Percentiles rank a stretch among this genome's conserved stretches.
Evolutionary conservation across 2,888 invertebrate genomes (phyloP).

Genomic region (Melangyna quadrimaculata): DNA sequence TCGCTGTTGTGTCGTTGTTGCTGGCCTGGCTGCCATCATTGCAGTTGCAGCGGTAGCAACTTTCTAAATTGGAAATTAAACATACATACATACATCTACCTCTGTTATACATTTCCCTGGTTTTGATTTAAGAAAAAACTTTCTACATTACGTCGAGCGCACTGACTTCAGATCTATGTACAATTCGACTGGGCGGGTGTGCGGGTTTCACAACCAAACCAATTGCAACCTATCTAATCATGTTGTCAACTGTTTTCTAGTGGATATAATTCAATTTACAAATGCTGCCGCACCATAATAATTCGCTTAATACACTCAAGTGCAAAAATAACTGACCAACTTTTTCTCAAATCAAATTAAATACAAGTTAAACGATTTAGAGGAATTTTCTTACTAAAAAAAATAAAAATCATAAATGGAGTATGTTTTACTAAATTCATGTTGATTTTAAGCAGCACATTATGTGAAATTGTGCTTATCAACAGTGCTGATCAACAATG

Average conservation of each 20-base stretch:
- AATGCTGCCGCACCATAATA: constrained; percentile 20
- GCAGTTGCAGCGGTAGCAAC: constrained; percentile 36
- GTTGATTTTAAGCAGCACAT: no score
- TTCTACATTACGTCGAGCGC: constrained; percentile 32
- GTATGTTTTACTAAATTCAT: no score
- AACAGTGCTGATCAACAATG: no score
- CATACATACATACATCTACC: constrained; percentile 3
- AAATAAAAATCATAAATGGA: no score
- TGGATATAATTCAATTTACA: constrained; percentile 67
- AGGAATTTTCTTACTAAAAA: no score
- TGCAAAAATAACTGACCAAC: neutral
- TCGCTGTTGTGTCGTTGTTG: neutral
- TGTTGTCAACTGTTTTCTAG: constrained; percentile 65
- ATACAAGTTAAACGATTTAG: neutral
- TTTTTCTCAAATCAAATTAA: neutral
- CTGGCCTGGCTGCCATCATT: no score
- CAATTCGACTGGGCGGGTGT: constrained; percentile 1
- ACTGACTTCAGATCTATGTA: neutral
- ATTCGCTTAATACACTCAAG: neutral
- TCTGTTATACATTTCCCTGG: constrained; percentile 23
- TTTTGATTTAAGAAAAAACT: constrained; percentile 49
- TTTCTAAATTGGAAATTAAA: constrained; percentile 67
- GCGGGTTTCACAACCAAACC: constrained; percentile 30
- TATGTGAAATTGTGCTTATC: no score
- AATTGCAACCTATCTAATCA: constrained; percentile 56